Conservation (phyloP, 2,888 invertebrate genomes). For the Ernsta delagoae region DNA sequence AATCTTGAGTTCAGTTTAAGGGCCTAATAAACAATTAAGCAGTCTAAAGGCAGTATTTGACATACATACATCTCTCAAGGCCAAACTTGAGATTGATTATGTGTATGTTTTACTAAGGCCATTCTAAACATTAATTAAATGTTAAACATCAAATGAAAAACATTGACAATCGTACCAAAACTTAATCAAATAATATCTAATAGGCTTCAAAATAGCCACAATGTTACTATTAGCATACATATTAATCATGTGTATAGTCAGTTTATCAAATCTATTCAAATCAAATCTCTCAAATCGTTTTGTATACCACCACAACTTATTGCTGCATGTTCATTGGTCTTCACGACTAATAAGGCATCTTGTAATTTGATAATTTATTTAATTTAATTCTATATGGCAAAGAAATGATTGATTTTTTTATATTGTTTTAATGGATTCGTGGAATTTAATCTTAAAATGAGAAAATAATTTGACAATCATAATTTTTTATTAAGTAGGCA, state of each 20-base stretch:
- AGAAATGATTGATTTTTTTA: neutral
- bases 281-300: no score
- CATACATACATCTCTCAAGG: no score
- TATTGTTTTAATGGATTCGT: neutral
- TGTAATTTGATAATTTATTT: slow-evolving; percentile 10
- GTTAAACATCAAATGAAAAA: no score
- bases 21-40: no score
- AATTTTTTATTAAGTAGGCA: no score
- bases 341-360: slow-evolving; percentile 23
- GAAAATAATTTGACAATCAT: no score
- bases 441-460: no score
- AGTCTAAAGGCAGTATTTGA: no score
- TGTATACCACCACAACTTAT: slow-evolving; percentile 8
- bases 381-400: neutral
- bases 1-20: no score
- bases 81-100: no score
- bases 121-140: no score
- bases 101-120: neutral
- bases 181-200: neutral
- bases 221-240: slow-evolving; percentile 33
- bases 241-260: slow-evolving; percentile 32
- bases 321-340: slow-evolving; percentile 29
- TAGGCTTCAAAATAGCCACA: slow-evolving; percentile 1
- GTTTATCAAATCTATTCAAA: slow-evolving; percentile 28
- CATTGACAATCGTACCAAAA: neutral